phyloP scores from a whole-genome alignment of 2,113 vertebrate genomes.

The Cettia cetti region DNA sequence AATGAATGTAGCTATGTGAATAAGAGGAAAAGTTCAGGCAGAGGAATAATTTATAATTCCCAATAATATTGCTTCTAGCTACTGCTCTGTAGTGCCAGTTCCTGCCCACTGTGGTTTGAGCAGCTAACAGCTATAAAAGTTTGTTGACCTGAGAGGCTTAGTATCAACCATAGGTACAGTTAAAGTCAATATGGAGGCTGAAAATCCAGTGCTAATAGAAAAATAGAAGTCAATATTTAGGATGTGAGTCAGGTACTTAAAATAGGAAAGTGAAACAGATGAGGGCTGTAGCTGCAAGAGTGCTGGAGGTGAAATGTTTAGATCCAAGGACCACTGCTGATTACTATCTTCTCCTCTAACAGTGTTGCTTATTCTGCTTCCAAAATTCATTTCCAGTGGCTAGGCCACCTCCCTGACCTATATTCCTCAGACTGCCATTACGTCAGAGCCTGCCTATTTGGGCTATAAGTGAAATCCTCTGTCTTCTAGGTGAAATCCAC shows the following conservation, averaged over 20 bases:
- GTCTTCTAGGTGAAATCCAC: conserved; percentile 51
- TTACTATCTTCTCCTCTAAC: conserved; percentile 70
- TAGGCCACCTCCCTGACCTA: conserved; percentile 73
- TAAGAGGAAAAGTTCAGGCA: conserved; percentile 66
- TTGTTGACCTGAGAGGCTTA: conserved; percentile 79
- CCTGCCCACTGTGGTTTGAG: conserved; percentile 70
- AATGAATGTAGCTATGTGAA: conserved; percentile 63
- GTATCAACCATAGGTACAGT: conserved; percentile 79
- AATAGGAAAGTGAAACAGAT: conserved; percentile 78
- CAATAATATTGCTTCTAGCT: conserved; percentile 65
- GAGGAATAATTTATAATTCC: conserved; percentile 65
- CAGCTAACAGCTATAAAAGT: conserved; percentile 77
- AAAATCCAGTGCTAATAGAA: conserved; percentile 78
- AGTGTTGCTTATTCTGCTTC: conserved; percentile 63
- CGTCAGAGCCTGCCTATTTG: conserved; percentile 66
- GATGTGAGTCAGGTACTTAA: conserved; percentile 78
- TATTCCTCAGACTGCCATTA: conserved; percentile 66
- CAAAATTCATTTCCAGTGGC: conserved; percentile 53
- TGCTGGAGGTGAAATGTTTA: conserved; percentile 67
- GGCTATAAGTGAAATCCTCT: conserved; percentile 61
- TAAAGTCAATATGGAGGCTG: conserved; percentile 80
- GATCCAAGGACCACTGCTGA: conserved; percentile 63
- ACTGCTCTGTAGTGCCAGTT: conserved; percentile 63
- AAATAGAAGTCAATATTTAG: conserved; percentile 82
- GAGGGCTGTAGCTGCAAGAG: conserved; percentile 65